Conservation (phyloP, 2,888 invertebrate species). For the Cephalotes varians region DNA sequence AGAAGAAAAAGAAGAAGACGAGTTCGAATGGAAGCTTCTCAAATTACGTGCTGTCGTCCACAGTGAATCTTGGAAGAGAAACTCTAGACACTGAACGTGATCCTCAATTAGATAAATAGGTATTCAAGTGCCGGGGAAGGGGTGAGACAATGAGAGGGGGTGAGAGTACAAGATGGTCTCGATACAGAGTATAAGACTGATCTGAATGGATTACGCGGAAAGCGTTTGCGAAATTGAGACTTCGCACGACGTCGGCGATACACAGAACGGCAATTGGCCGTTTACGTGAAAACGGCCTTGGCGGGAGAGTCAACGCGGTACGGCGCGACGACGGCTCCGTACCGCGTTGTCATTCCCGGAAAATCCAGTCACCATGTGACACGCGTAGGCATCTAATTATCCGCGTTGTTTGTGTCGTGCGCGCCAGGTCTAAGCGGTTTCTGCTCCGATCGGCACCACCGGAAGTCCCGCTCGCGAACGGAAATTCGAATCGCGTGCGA, state of each 20-base stretch:
- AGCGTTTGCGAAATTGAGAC: slow-evolving; percentile 23
- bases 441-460: background rate
- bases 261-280: slow-evolving; percentile 2
- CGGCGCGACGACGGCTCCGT: background rate
- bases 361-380: slow-evolving; percentile 62
- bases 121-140: too few relatives aligned
- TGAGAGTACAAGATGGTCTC: background rate
- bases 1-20: background rate
- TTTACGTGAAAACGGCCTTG: slow-evolving; percentile 38
- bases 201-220: background rate
- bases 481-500: slow-evolving; percentile 25
- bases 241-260: background rate
- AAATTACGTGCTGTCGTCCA: background rate
- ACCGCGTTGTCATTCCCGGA: slow-evolving; percentile 63
- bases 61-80: slow-evolving; percentile 7
- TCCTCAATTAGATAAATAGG: background rate
- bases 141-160: background rate
- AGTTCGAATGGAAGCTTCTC: background rate
- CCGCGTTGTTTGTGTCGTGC: background rate
- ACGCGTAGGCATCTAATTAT: slow-evolving; percentile 48
- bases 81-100: slow-evolving; percentile 19
- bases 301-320: background rate
- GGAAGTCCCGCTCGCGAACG: background rate
- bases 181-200: background rate
- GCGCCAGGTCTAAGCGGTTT: background rate